These are phyloP conservation scores for Bufo bufo DNA, from an alignment of 2,113 vertebrate species.

Conservation along the genomic window DNA sequence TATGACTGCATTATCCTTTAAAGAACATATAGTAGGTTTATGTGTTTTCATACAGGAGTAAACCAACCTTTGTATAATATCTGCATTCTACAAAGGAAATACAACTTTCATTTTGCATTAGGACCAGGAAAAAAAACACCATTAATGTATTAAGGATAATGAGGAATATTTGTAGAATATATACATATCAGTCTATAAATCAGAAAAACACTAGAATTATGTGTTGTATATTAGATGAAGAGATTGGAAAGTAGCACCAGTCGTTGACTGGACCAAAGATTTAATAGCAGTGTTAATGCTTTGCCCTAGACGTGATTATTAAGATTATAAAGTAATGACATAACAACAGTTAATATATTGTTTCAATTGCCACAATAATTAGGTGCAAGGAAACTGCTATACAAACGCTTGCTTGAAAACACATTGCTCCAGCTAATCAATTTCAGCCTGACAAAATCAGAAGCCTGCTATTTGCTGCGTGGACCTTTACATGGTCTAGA, in stretches of 20 bases:
- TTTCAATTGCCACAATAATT: conserved; percentile 41
- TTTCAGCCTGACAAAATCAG: conserved; percentile 42
- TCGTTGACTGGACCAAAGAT: conserved; percentile 19
- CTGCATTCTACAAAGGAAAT: background rate
- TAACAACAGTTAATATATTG: conserved; percentile 50
- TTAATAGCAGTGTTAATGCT: conserved; percentile 49
- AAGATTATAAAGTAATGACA: conserved; percentile 45
- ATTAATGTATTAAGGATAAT: background rate
- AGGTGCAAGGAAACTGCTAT: conserved; percentile 29
- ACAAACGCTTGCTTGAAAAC: conserved; percentile 29
- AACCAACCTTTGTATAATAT: background rate
- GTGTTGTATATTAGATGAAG: background rate
- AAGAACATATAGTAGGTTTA: background rate
- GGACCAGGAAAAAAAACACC: background rate
- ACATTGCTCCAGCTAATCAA: conserved; percentile 44
- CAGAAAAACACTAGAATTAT: conserved; percentile 19
- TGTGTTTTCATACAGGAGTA: background rate
- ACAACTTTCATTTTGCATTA: background rate
- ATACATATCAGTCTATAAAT: conserved; percentile 4
- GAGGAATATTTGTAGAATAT: background rate
- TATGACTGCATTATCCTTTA: background rate
- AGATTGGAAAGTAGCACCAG: background rate
- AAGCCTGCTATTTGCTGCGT: conserved; percentile 8
- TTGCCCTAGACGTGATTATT: conserved; percentile 49
- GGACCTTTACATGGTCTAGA: conserved; percentile 2